Percentiles rank a stretch among this genome's conserved stretches.
Conservation (phyloP, 2,113 vertebrate genomes). For the Xiphophorus hellerii region DNA sequence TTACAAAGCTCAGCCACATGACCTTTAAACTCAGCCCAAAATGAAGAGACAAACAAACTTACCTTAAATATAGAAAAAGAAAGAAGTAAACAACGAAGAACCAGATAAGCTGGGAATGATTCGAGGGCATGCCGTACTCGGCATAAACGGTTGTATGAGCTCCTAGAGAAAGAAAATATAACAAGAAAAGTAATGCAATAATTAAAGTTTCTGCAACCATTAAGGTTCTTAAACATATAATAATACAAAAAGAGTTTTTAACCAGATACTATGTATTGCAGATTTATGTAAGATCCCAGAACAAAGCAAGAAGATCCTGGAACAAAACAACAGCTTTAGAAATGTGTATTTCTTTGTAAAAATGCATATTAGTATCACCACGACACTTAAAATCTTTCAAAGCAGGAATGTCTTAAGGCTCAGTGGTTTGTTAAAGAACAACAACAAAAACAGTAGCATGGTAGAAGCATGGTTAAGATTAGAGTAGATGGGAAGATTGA, state of each 20-base stretch:
- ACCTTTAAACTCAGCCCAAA: neutral
- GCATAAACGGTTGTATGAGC: slow-evolving; percentile 85
- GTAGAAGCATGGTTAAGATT: neutral
- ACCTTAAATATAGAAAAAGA: slow-evolving; percentile 99
- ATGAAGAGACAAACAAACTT: slow-evolving; percentile 22
- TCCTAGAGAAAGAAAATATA: slow-evolving; percentile 77
- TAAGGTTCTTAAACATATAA: neutral
- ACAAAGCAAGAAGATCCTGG: too few species aligned
- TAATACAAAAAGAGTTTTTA: neutral
- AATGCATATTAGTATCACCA: too few species aligned
- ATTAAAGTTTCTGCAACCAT: neutral
- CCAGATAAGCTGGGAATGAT: slow-evolving; percentile 98
- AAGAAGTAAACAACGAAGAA: slow-evolving; percentile 99
- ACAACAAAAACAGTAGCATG: neutral
- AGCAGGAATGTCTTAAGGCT: too few species aligned
- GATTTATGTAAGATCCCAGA: neutral
- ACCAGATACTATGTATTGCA: neutral
- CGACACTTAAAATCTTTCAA: too few species aligned
- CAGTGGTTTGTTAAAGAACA: neutral
- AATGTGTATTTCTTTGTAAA: too few species aligned
- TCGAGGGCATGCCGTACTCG: slow-evolving; percentile 98
- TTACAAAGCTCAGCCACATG: neutral
- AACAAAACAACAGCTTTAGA: too few species aligned
- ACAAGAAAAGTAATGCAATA: neutral
- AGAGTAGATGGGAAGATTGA: neutral